A percentile compares a stretch with the other conserved stretches of the same genome.
phyloP scores from a whole-genome alignment of 2,888 invertebrate genomes.

The Trachelus iudaicus region DNA sequence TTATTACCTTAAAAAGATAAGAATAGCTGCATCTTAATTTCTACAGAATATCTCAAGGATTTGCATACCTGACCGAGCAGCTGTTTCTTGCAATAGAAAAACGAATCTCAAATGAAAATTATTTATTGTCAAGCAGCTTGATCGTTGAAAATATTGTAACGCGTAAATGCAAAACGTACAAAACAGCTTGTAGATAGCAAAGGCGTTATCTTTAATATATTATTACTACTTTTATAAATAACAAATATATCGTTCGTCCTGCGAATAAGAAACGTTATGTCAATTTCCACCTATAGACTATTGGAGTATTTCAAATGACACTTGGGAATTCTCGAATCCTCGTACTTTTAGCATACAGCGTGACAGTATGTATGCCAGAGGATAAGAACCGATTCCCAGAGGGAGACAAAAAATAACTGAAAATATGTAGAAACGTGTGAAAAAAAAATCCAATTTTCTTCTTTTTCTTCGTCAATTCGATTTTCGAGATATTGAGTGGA shows the following conservation, averaged over 20 bases:
- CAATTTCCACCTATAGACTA: not conserved
- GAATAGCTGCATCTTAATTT: not conserved
- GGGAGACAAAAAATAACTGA: not conserved
- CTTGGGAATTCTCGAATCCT: not conserved
- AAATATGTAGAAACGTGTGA: not conserved
- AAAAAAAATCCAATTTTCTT: not conserved
- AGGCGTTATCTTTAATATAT: not conserved
- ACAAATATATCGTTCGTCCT: not conserved
- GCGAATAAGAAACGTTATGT: not conserved
- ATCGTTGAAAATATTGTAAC: not conserved
- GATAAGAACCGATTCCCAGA: not conserved
- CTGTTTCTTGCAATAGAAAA: not conserved
- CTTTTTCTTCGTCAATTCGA: not conserved
- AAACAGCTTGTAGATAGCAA: not conserved
- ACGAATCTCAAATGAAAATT: not conserved
- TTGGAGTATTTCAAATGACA: not conserved
- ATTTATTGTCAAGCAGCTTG: not conserved
- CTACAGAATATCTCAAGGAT: not conserved
- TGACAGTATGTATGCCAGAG: not conserved
- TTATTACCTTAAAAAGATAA: no score
- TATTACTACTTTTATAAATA: conserved; percentile 6
- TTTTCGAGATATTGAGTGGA: not conserved
- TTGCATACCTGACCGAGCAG: not conserved
- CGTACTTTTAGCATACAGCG: not conserved
- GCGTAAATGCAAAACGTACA: not conserved